Conservation (phyloP, 2,113 vertebrate genomes). For the Hylia prasina region DNA sequence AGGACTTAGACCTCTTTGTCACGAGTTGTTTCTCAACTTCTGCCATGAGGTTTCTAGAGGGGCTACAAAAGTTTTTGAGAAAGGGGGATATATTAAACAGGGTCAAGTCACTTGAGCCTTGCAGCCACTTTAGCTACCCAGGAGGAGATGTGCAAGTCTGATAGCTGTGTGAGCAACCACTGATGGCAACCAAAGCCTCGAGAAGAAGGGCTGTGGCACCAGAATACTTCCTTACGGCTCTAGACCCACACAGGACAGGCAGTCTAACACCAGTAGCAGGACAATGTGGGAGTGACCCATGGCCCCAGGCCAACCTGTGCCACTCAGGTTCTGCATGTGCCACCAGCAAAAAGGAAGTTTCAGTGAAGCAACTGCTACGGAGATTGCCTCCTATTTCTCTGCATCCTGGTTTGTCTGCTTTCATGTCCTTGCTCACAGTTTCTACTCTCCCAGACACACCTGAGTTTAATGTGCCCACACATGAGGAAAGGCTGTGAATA, state of each 20-base stretch:
- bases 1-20: background rate
- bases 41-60: background rate
- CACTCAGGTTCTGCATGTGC: rapidly evolving
- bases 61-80: background rate
- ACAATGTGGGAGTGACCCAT: rapidly evolving
- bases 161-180: background rate
- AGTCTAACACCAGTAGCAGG: background rate
- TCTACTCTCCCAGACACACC: background rate
- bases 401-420: background rate
- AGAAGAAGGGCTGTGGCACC: background rate
- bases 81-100: background rate
- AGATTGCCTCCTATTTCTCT: background rate
- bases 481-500: background rate
- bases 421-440: background rate
- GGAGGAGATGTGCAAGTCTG: background rate
- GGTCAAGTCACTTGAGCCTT: background rate
- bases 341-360: background rate
- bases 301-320: background rate
- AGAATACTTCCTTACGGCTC: background rate
- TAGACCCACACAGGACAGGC: background rate
- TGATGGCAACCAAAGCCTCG: background rate
- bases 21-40: background rate
- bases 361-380: background rate
- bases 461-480: background rate
- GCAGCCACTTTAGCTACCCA: background rate